phyloP scores from a whole-genome alignment of 1,140 invertebrate genomes.

The Penaeus indicus region DNA sequence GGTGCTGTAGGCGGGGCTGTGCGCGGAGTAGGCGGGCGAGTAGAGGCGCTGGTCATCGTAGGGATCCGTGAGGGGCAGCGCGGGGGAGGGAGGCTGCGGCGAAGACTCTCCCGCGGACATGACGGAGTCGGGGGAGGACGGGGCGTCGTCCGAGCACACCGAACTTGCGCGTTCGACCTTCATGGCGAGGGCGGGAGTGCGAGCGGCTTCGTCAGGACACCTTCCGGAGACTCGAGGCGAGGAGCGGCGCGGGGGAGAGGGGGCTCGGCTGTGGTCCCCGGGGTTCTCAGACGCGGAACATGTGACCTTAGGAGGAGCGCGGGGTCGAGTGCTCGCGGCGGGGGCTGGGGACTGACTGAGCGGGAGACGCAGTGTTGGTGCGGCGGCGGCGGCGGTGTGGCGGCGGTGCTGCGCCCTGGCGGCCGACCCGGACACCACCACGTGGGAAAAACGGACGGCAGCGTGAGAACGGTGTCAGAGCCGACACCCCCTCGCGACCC shows the following conservation, averaged over 20 bases:
- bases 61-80: conserved; percentile 54
- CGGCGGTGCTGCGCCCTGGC: conserved; percentile 33
- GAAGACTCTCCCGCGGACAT: conserved; percentile 55
- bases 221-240: conserved; percentile 1
- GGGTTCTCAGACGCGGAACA: conserved; percentile 26
- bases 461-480: conserved; percentile 56
- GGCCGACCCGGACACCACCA: conserved; percentile 39
- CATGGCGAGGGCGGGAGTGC: conserved; percentile 38
- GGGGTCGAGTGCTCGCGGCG: neutral
- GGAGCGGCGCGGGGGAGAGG: neutral
- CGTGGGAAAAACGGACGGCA: conserved; percentile 57
- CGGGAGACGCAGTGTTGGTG: neutral
- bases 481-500: conserved; percentile 17
- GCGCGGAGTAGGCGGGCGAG: conserved; percentile 61
- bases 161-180: conserved; percentile 64
- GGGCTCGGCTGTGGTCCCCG: too few relatives aligned
- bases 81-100: conserved; percentile 53
- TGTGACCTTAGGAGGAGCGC: conserved; percentile 26
- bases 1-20: conserved; percentile 61
- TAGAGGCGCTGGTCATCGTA: conserved; percentile 63
- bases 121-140: conserved; percentile 61
- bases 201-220: neutral
- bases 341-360: conserved; percentile 23
- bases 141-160: conserved; percentile 61
- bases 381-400: neutral